phyloP scores from a whole-genome alignment of 2,113 vertebrate species.

The Phaetusa simplex region DNA sequence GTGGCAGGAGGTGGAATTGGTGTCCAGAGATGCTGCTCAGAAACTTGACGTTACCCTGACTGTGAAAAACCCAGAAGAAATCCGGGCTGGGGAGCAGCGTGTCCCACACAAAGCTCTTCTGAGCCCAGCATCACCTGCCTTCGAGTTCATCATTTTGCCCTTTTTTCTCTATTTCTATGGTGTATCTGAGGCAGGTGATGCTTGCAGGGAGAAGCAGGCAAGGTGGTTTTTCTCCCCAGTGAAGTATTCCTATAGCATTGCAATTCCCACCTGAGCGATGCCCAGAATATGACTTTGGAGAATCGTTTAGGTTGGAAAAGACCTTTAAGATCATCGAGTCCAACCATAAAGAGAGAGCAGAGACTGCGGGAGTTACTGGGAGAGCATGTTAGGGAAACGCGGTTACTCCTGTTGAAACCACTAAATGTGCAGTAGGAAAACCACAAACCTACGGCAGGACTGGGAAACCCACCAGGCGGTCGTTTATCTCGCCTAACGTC shows the following conservation, averaged over 20 bases:
- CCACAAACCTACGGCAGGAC: background rate
- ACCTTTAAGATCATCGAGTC: background rate
- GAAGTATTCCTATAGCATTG: background rate
- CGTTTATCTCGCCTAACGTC: constrained; percentile 39
- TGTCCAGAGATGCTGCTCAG: background rate
- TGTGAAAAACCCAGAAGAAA: background rate
- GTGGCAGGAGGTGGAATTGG: background rate
- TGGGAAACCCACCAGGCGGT: background rate
- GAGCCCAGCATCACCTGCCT: background rate
- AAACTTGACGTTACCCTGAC: background rate
- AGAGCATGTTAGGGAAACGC: rapidly evolving
- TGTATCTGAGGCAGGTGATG: too few relatives aligned
- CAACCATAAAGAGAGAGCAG: background rate
- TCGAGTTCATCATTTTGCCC: background rate
- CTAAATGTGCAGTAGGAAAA: background rate
- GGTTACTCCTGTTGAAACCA: background rate
- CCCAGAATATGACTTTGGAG: background rate
- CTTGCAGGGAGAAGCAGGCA: background rate
- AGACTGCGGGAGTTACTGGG: too few relatives aligned
- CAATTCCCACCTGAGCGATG: rapidly evolving
- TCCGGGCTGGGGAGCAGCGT: background rate
- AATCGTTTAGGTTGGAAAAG: background rate
- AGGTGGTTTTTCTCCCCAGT: rapidly evolving
- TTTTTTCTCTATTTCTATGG: rapidly evolving
- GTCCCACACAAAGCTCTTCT: background rate